Evolutionary conservation across 2,888 invertebrate genomes (phyloP), one percentile per base, ranked within the genome.

Genomic region (Drepanosiphum platanoidis): DNA sequence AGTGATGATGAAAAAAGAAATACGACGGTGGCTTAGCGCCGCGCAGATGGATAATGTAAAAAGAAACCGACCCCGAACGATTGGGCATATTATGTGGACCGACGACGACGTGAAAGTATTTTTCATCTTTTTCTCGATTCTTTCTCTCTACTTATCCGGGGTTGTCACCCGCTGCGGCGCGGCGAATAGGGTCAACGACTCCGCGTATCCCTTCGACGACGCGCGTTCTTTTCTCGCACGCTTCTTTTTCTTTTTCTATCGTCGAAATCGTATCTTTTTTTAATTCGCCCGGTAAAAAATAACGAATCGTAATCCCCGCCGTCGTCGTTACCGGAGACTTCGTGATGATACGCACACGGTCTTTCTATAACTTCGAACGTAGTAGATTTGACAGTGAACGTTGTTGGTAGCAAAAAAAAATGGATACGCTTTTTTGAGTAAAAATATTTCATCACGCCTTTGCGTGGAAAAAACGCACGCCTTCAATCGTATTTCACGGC

Each of bases 1-100:
- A 70, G 30, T 27, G 32, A 71, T 39, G 81, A 81, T 81, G 71
- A 81, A 71, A 81, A 81, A 58, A 71, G 58, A 81, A 61, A 81
- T 81, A 81, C 58, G 81, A 81, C 39, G 71, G 58, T 71, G 27
- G 81, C 58, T 71, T 71, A 71, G 39, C 71, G 58, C 71, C 61
- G 39, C 39, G 39, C 81, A 71, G 71, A 81, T 61, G 81, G 27
- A 61, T 81, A 71, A 71, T 32, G 27, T 81, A 39, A 71, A 81
- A 71, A 71, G 39, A n/a, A 8, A 81, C 39, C 80, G 70, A 71
- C 80, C 58, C 52, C 36, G 68, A 52, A 61, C 22, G 13, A 70
- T n/a, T 58, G 11, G 27, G 3, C 34, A 22, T n/a, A 64, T 39
- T 42, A 30, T 39, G 22, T 18, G 22, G 22, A 52, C 52, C 52